Percentiles rank a stretch among this genome's conserved stretches.
Evolutionary conservation across 2,113 vertebrate species (phyloP).

Genomic region (Pipa parva): DNA sequence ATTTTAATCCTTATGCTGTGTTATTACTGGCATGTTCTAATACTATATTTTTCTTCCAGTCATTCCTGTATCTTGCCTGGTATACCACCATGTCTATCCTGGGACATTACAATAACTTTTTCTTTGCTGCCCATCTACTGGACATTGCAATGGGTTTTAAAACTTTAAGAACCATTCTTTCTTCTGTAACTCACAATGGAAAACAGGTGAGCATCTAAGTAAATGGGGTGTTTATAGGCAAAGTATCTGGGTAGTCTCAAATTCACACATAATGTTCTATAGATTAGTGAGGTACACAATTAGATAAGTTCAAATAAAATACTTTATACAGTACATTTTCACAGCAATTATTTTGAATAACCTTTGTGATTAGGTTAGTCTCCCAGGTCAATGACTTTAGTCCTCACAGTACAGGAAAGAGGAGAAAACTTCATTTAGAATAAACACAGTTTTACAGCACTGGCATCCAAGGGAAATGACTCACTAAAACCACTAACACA

Average conservation of each 20-base stretch:
- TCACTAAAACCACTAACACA: constrained; percentile 20
- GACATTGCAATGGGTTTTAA: constrained; percentile 99
- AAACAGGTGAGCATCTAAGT: constrained; percentile 77
- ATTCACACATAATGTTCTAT: too few relatives aligned
- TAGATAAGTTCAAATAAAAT: too few relatives aligned
- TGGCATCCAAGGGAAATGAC: constrained; percentile 8
- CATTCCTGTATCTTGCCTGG: constrained; percentile 94
- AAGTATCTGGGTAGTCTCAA: too few relatives aligned
- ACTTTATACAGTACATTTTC: too few relatives aligned
- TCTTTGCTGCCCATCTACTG: constrained; percentile 93
- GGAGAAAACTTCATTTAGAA: too few relatives aligned
- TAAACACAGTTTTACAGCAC: background rate
- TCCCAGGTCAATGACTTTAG: too few relatives aligned
- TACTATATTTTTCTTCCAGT: constrained; percentile 59
- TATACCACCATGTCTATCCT: constrained; percentile 97
- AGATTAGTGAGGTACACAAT: too few relatives aligned
- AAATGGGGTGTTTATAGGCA: background rate
- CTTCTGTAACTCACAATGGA: constrained; percentile 96
- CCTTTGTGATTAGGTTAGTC: too few relatives aligned
- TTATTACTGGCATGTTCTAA: background rate
- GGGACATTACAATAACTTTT: constrained; percentile 98
- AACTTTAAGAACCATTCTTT: constrained; percentile 90
- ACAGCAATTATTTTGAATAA: too few relatives aligned
- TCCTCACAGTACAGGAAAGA: too few relatives aligned
- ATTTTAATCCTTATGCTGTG: background rate